Percentiles rank a stretch among this genome's conserved stretches.
Evolutionary conservation across 2,888 invertebrate genomes (phyloP).

Genomic region (Chalcosyrphus nemorum): DNA sequence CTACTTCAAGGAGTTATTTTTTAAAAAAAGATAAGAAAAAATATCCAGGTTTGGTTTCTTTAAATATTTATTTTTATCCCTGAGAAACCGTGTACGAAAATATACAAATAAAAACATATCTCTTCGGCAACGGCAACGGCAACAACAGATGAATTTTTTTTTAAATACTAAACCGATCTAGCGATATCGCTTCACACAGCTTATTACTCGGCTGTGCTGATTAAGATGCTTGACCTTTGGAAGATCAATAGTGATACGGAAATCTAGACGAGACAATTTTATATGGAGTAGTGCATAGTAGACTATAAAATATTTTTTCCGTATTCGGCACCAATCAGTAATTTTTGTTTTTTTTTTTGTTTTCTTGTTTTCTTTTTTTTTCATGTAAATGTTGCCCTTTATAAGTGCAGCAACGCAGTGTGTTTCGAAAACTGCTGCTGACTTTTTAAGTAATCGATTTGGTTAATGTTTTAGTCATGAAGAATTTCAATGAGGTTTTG

Average conservation of each 20-base stretch:
- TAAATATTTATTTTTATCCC: conserved; percentile 1
- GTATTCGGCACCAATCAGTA: conserved; percentile 41
- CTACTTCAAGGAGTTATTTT: not conserved
- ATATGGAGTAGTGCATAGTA: conserved; percentile 32
- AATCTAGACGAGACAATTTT: conserved; percentile 61
- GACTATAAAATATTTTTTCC: conserved; percentile 51
- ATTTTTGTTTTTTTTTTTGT: conserved; percentile 11
- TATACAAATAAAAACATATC: not conserved
- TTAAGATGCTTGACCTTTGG: conserved; percentile 65
- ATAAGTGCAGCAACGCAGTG: conserved; percentile 14
- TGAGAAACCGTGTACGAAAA: not conserved
- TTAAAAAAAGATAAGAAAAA: not conserved
- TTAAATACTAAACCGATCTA: conserved; percentile 2
- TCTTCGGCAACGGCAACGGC: not conserved
- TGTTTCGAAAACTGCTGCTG: conserved; percentile 12
- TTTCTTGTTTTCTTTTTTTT: conserved; percentile 1
- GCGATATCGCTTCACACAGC: conserved; percentile 21
- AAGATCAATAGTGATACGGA: conserved; percentile 68
- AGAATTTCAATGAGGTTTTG: not conserved
- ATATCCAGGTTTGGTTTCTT: not conserved
- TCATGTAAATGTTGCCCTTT: conserved; percentile 47
- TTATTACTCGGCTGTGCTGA: conserved; percentile 35
- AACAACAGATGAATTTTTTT: conserved; percentile 1
- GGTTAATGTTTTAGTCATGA: not conserved
- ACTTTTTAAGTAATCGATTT: not conserved